Conservation (phyloP, 1,140 invertebrate genomes). For the Holcopasites calliopsidis region DNA sequence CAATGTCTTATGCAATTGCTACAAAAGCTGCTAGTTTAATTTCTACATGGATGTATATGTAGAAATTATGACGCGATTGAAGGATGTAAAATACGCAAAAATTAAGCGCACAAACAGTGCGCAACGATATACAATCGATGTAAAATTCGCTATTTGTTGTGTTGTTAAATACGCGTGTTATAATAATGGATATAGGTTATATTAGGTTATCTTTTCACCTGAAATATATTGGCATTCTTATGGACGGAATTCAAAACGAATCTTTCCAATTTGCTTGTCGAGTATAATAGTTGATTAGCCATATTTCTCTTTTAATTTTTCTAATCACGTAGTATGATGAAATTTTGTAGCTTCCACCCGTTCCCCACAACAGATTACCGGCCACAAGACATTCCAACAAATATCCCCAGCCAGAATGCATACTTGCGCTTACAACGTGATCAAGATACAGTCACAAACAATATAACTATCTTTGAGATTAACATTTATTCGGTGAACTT, state of each 20-base stretch:
- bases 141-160: neutral
- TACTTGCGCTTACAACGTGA: constrained; percentile 1
- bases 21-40: neutral
- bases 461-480: neutral
- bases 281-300: constrained; percentile 73
- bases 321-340: constrained; percentile 38
- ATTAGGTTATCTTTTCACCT: constrained; percentile 69
- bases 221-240: constrained; percentile 69
- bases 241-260: constrained; percentile 69
- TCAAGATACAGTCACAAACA: too few species aligned
- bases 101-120: neutral
- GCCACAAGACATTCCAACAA: constrained; percentile 34
- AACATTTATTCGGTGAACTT: neutral
- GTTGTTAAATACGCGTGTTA: constrained; percentile 26
- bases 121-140: neutral
- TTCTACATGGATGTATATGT: neutral
- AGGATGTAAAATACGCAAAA: neutral
- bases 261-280: constrained; percentile 71
- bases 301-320: constrained; percentile 55
- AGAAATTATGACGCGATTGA: neutral
- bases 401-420: constrained; percentile 1
- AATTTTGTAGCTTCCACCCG: constrained; percentile 11
- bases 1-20: neutral
- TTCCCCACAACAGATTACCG: constrained; percentile 38
- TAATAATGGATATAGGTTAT: constrained; percentile 62